A percentile compares a stretch with the other conserved stretches of the same genome.
These are phyloP conservation scores for Chymomyza costata DNA, from an alignment of 1,140 invertebrate species.

Conservation along the genomic window DNA sequence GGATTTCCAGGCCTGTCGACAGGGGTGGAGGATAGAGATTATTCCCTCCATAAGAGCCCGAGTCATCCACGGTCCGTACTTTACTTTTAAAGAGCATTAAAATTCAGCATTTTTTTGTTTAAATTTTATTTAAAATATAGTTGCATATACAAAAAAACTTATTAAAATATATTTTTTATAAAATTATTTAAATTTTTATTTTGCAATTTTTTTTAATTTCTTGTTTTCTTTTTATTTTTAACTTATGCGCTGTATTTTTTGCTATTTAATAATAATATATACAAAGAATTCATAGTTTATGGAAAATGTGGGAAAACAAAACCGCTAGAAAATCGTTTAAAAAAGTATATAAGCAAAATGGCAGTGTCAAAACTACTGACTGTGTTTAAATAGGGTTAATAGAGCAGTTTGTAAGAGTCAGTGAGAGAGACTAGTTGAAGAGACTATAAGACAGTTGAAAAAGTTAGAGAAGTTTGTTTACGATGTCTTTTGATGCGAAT, in stretches of 20 bases:
- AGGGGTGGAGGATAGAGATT: too few relatives aligned
- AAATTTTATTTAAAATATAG: conserved; percentile 58
- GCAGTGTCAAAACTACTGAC: conserved; percentile 52
- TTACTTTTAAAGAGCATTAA: background rate
- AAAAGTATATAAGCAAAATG: conserved; percentile 37
- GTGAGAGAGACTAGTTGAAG: conserved; percentile 48
- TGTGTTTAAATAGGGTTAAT: conserved; percentile 32
- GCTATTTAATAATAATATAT: conserved; percentile 74
- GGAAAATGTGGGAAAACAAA: conserved; percentile 42
- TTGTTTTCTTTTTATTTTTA: conserved; percentile 31
- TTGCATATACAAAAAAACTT: conserved; percentile 61
- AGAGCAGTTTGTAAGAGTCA: conserved; percentile 10
- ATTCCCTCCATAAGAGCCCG: too few relatives aligned
- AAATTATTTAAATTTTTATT: conserved; percentile 3
- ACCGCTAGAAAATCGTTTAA: conserved; percentile 23
- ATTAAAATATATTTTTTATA: conserved; percentile 37
- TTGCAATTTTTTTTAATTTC: conserved; percentile 18
- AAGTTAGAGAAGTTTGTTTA: conserved; percentile 12
- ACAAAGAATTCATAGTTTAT: conserved; percentile 50
- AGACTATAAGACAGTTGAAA: conserved; percentile 35
- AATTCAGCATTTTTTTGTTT: conserved; percentile 21
- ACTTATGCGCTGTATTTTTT: conserved; percentile 58
- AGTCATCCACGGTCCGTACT: too few relatives aligned
- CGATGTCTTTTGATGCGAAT: conserved; percentile 9
- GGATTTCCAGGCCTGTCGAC: too few relatives aligned